phyloP scores from a whole-genome alignment of 2,888 invertebrate species.

The Microchrysa polita region DNA sequence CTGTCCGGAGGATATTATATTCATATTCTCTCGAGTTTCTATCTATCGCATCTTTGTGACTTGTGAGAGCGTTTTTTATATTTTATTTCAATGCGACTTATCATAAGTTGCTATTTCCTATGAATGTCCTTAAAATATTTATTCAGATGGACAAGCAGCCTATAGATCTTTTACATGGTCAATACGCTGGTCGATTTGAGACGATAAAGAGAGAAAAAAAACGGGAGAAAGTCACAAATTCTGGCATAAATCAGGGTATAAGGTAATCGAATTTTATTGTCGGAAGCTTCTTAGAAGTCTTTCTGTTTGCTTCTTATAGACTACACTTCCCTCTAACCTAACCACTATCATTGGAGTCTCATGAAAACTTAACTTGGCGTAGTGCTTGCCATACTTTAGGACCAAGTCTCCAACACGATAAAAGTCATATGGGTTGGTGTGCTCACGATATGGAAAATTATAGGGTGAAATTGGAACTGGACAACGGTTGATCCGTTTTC shows the following conservation, averaged over 20 bases:
- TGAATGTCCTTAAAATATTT: constrained; percentile 51
- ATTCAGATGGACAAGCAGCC: constrained; percentile 44
- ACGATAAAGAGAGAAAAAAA: constrained; percentile 3
- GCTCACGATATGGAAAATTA: constrained; percentile 25
- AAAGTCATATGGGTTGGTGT: not conserved
- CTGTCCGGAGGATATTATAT: constrained; percentile 50
- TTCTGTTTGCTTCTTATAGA: constrained; percentile 45
- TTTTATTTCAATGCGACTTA: constrained; percentile 45
- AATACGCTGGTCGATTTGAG: constrained; percentile 5
- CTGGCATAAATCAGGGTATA: constrained; percentile 51
- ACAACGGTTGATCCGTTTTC: constrained; percentile 20
- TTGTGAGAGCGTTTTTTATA: constrained; percentile 30
- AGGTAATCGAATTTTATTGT: constrained; percentile 52
- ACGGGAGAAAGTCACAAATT: constrained; percentile 36
- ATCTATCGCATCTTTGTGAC: constrained; percentile 41
- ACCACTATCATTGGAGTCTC: constrained; percentile 3
- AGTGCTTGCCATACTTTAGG: constrained; percentile 7
- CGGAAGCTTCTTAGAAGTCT: constrained; percentile 49
- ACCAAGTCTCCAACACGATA: constrained; percentile 35
- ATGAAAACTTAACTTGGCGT: not conserved
- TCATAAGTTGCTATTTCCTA: constrained; percentile 48
- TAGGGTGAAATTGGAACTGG: constrained; percentile 11
- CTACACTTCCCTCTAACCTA: constrained; percentile 13
- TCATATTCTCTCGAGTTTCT: constrained; percentile 13
- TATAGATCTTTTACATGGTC: constrained; percentile 17